Conservation (phyloP, 2,113 vertebrate genomes). For the Crocuta crocuta region DNA sequence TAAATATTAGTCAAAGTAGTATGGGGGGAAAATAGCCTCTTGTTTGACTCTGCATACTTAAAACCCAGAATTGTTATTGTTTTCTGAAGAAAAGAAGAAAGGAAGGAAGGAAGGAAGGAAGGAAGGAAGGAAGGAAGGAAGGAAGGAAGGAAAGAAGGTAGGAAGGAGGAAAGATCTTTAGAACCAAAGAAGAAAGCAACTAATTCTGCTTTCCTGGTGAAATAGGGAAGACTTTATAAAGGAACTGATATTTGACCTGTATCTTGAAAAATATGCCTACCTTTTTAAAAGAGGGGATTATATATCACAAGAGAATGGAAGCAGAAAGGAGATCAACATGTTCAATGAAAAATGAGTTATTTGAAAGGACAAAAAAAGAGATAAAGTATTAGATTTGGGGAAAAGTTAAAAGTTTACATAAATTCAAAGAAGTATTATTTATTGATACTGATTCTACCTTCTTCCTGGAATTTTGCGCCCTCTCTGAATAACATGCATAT, state of each 20-base stretch:
- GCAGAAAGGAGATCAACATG: neutral
- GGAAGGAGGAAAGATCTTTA: neutral
- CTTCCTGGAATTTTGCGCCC: constrained; percentile 9
- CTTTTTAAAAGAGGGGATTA: neutral
- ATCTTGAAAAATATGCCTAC: neutral
- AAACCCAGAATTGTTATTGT: neutral
- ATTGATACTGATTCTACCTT: neutral
- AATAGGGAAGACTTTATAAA: neutral
- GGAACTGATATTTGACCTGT: neutral
- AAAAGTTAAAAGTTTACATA: neutral
- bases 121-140: neutral
- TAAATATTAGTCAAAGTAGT: neutral
- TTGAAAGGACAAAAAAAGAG: neutral
- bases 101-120: neutral
- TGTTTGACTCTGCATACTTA: neutral
- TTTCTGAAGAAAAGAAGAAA: neutral
- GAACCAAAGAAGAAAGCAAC: neutral
- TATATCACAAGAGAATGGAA: neutral
- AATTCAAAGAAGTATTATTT: constrained; percentile 16
- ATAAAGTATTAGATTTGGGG: neutral
- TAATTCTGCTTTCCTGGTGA: neutral
- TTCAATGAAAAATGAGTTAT: neutral
- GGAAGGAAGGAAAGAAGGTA: neutral
- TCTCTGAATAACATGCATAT: neutral
- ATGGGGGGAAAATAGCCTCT: neutral